Evolutionary conservation across 2,113 vertebrate genomes (phyloP).

Genomic region (Dicerorhinus sumatrensis): DNA sequence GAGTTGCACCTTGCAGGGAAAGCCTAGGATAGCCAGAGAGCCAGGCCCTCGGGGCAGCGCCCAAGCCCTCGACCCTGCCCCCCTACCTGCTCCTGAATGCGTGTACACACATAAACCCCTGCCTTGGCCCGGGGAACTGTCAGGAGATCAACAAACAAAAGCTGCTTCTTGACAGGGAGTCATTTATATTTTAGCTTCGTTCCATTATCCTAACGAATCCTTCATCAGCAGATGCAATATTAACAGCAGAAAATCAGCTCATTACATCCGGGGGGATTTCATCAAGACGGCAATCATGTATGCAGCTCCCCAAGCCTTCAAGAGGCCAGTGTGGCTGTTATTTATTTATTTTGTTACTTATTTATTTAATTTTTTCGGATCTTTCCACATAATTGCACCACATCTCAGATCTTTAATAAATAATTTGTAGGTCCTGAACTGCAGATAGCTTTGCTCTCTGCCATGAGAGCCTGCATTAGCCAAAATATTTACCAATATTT

Average conservation of each 20-base stretch:
- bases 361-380: constrained; percentile 88
- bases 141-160: constrained; percentile 99
- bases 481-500: constrained; percentile 92
- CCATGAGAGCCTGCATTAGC: constrained; percentile 89
- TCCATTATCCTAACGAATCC: constrained; percentile 99
- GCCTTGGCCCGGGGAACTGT: constrained; percentile 93
- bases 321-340: constrained; percentile 87
- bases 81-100: constrained; percentile 34
- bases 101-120: constrained; percentile 78
- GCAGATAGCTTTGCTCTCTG: constrained; percentile 83
- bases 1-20: neutral
- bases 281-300: constrained; percentile 99
- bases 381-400: constrained; percentile 91
- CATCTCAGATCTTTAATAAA: constrained; percentile 93
- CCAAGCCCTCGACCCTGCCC: neutral
- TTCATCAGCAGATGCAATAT: constrained; percentile 99
- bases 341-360: constrained; percentile 88
- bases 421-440: constrained; percentile 92
- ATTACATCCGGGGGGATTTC: constrained; percentile 99
- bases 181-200: constrained; percentile 99
- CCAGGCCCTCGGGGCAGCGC: neutral
- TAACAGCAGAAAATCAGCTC: constrained; percentile 99
- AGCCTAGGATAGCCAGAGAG: neutral
- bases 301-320: constrained; percentile 94
- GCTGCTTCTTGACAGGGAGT: constrained; percentile 99